A percentile compares a stretch with the other conserved stretches of the same genome.
phyloP scores from a whole-genome alignment of 2,113 vertebrate species.

The Sardina pilchardus region DNA sequence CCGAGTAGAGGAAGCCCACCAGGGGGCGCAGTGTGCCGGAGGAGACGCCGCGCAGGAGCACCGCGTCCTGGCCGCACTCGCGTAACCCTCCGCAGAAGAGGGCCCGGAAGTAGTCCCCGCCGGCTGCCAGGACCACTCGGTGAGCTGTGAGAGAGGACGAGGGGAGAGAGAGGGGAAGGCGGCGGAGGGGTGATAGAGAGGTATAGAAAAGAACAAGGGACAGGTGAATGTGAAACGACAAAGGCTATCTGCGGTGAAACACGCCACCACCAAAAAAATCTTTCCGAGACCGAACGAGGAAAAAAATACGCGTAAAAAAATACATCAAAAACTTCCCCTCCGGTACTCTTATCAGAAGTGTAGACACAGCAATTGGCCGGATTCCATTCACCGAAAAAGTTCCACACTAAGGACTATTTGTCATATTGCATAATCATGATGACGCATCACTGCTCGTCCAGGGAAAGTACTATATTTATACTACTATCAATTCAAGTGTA shows the following conservation, averaged over 20 bases:
- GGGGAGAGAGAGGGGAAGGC: background rate
- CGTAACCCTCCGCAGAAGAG: conserved; percentile 78
- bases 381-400: background rate
- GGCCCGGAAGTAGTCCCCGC: conserved; percentile 79
- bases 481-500: background rate
- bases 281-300: background rate
- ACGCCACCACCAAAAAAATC: background rate
- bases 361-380: background rate
- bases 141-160: conserved; percentile 64
- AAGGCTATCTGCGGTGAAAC: background rate
- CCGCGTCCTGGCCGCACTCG: conserved; percentile 62
- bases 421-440: background rate
- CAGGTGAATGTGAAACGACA: too few species aligned
- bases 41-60: conserved; percentile 57
- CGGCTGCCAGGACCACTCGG: conserved; percentile 76
- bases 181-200: background rate
- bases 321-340: background rate
- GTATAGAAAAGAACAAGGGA: background rate
- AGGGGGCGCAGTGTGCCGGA: conserved; percentile 66
- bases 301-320: background rate
- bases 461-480: background rate
- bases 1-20: conserved; percentile 75
- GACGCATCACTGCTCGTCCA: background rate
- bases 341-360: background rate
- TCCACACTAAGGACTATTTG: background rate